Evolutionary conservation across 1,140 invertebrate genomes (phyloP), one percentile per base, ranked within the genome.

Genomic region (Harlomillsia oculata): DNA sequence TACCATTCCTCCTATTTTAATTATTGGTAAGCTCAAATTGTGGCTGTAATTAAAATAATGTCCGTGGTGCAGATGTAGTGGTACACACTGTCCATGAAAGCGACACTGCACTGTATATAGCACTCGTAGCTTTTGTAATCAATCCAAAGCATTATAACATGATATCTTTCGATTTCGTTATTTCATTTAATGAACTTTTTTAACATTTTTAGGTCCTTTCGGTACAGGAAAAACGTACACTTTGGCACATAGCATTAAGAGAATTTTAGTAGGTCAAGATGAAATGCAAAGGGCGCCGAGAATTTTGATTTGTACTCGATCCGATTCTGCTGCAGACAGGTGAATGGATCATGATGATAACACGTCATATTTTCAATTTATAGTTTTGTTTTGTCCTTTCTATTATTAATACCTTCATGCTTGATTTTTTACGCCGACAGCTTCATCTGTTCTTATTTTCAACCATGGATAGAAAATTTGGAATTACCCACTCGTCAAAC

Each of bases 201-300:
- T 20, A 21, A 13, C n/a, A n/a, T 36, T 25, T 39, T 5, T 5
- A 73, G 74, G 85, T 6, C 86, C 88, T 1, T 92, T 86, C 73
- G 88, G 88, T 23, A 91, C 89, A 1, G 89, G 89, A 1, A 93
- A 93, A 69, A 91, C 89, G 0, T 89, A 84, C 65, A 90, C 88
- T 0, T 73, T 92, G 55, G 87, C 86, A 0, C 82, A 87, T 67
- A 82, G 82, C 1, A 80, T 85, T 20, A 82, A 83, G 67, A 79
- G 84, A 43, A 69, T 90, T 4, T 16, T 48, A 16, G 69, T 86
- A 5, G 72, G 25, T 2, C 20, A 25, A 28, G 16, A 36, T 30
- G 25, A 16, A 25, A 20, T 25, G n/a, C 78, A 85, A 64, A 71
- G 76, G 0, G 72, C 79, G 2, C 79, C 81, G 1, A 77, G 82